Conservation (phyloP, 1,140 invertebrate species). For the Nephotettix cincticeps region DNA sequence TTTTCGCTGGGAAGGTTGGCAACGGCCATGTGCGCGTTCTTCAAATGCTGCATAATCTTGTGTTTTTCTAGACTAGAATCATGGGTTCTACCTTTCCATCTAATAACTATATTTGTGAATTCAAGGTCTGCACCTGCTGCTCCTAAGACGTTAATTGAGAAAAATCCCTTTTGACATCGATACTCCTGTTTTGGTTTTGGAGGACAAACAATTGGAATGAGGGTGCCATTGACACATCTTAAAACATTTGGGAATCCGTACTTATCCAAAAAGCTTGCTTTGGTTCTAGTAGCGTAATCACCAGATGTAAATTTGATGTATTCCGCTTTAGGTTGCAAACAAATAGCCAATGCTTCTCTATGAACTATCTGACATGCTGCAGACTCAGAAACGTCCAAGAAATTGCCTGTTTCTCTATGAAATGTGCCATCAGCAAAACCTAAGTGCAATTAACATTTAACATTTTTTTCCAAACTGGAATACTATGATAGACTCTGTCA, state of each 20-base stretch:
- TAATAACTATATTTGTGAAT: conserved; percentile 7
- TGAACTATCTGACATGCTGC: neutral
- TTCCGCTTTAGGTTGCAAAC: neutral
- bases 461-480: conserved; percentile 15
- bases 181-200: conserved; percentile 16
- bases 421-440: conserved; percentile 12
- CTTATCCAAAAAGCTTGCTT: conserved; percentile 6
- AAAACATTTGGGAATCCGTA: conserved; percentile 4
- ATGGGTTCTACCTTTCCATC: conserved; percentile 15
- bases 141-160: conserved; percentile 6
- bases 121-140: conserved; percentile 20
- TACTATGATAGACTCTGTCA: neutral
- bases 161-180: neutral
- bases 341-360: conserved; percentile 15
- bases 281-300: neutral
- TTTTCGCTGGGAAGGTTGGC: too few species aligned
- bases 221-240: conserved; percentile 3
- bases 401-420: conserved; percentile 15
- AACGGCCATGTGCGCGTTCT: too few species aligned
- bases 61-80: conserved; percentile 23
- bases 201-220: conserved; percentile 8
- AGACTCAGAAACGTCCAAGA: neutral
- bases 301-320: conserved; percentile 19
- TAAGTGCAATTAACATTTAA: conserved; percentile 14
- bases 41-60: neutral